Evolutionary conservation across 2,888 invertebrate genomes (phyloP), one percentile per base, ranked within the genome.

Genomic region (Chrysodeixis includens): DNA sequence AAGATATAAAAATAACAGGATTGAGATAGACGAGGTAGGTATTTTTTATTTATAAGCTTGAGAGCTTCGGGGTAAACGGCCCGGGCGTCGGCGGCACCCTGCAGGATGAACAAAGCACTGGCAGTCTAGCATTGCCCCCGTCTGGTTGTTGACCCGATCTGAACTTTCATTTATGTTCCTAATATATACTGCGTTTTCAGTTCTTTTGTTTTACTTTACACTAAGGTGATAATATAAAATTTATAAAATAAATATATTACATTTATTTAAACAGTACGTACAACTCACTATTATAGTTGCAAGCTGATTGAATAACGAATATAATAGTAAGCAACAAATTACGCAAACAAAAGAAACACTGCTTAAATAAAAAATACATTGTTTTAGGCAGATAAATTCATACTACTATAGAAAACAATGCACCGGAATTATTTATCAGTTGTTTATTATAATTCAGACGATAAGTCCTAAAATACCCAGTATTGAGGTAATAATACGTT

Each of bases 61-160:
- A 7, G 20, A 62, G 63, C 74, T 74, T 81, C 74, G 88, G 87
- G 92, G 92, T 92, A 92, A 92, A 92, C 79, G 92, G 85, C 90
- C 90, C 83, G 83, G n/a, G 62, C 83, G 62, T 14, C 26, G 53
- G 12, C 49, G 62, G 44, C 78, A 74, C 66, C 66, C 64, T 62
- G 56, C 79, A 80, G 81, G 80, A 79, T 71, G 87, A 88, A 92
- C 92, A 92, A 92, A 92, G 92, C 83, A 76, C 78, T 83, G 75
- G 71, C 76, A 77, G 75, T 84, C 78, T 83, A 75, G 71, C 76
- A 77, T 76, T 84, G 83, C 86, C 85, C 84, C 88, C 86, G 92
- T 93, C 93, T 93, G 93, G 93, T 84, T 91, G 86, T 92, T 93
- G 93, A 93, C 91, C 93, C 61, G 78, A 62, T 70, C 60, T 72